phyloP scores from a whole-genome alignment of 2,113 vertebrate species.

The Nannobrachium achirus region DNA sequence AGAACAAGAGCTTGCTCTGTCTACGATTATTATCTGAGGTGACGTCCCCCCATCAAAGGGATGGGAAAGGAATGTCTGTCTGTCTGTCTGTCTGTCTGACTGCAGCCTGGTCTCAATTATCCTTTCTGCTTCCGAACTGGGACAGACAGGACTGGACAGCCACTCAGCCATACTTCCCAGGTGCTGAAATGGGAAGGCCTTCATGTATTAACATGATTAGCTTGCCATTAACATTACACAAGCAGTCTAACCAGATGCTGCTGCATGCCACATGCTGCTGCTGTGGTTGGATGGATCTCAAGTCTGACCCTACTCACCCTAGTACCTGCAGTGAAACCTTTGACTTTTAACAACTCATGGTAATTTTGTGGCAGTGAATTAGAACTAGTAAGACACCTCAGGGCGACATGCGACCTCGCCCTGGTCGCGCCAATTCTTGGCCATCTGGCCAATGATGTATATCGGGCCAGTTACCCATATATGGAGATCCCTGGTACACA shows the following conservation, averaged over 20 bases:
- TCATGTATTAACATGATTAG: neutral
- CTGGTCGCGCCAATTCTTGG: too few relatives aligned
- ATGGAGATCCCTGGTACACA: too few relatives aligned
- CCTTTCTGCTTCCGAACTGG: neutral
- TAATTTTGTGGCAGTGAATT: too few relatives aligned
- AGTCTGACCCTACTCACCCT: too few relatives aligned
- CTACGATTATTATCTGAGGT: neutral
- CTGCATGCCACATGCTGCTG: neutral
- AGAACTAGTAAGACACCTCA: too few relatives aligned
- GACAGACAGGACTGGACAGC: conserved; percentile 1
- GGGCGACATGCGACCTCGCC: too few relatives aligned
- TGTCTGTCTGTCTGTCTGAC: neutral
- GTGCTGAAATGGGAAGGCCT: conserved; percentile 3
- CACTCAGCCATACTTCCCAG: neutral
- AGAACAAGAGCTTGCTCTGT: neutral
- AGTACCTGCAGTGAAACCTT: too few relatives aligned
- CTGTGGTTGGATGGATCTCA: neutral
- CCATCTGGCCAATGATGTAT: too few relatives aligned
- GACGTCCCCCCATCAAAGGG: neutral
- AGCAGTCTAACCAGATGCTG: conserved; percentile 1
- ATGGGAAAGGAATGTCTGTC: neutral
- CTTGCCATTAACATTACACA: neutral
- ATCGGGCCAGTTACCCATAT: too few relatives aligned
- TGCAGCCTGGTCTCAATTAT: neutral
- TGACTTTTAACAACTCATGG: too few relatives aligned